phyloP scores from a whole-genome alignment of 2,888 invertebrate genomes.

The Pseudolycoriella hygida region DNA sequence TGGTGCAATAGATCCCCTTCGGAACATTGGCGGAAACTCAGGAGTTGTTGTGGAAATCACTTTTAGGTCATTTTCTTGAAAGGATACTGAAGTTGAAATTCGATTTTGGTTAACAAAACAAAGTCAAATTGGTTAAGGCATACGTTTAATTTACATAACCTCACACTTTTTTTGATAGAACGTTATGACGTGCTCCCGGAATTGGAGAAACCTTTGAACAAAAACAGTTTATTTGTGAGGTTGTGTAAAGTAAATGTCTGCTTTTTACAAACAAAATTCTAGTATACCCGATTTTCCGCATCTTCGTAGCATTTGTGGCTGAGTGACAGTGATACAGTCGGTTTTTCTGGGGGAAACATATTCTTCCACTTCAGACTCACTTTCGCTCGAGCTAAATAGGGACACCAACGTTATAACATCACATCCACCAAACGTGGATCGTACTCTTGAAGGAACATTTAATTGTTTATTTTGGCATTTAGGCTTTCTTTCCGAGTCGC shows the following conservation, averaged over 20 bases:
- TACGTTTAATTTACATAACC: not conserved
- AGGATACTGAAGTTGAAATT: conserved; percentile 21
- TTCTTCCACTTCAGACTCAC: conserved; percentile 39
- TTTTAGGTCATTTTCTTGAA: conserved; percentile 25
- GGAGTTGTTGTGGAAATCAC: conserved; percentile 13
- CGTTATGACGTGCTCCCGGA: too few species aligned
- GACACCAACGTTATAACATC: conserved; percentile 48
- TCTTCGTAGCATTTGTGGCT: conserved; percentile 23
- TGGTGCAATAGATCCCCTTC: conserved; percentile 26
- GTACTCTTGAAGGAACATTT: conserved; percentile 15
- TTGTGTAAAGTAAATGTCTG: too few species aligned
- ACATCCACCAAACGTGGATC: conserved; percentile 21
- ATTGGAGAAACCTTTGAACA: too few species aligned
- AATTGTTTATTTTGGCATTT: conserved; percentile 7
- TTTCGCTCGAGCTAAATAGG: conserved; percentile 43
- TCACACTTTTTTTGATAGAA: not conserved
- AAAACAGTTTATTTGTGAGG: too few species aligned
- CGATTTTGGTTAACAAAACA: conserved; percentile 1
- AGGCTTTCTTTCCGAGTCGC: not conserved
- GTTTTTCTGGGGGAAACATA: conserved; percentile 11
- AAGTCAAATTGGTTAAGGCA: not conserved
- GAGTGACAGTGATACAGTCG: conserved; percentile 9
- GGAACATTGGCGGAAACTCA: conserved; percentile 25
- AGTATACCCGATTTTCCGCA: conserved; percentile 28
- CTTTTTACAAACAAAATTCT: too few species aligned